Conservation (phyloP, 2,113 vertebrate genomes). For the Synodontis membranacea region DNA sequence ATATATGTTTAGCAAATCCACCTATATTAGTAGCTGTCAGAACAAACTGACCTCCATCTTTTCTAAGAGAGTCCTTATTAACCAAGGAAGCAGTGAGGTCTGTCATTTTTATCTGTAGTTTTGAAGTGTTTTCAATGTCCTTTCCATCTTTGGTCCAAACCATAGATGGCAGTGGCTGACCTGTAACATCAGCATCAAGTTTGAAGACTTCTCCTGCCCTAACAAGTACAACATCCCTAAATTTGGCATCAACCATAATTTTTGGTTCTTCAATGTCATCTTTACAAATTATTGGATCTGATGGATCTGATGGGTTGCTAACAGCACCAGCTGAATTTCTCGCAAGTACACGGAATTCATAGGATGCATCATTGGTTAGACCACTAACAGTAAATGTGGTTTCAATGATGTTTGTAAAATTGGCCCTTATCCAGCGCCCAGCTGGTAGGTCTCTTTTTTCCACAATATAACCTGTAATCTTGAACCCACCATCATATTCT, state of each 20-base stretch:
- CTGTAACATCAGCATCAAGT: constrained; percentile 92
- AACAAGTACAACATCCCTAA: constrained; percentile 84
- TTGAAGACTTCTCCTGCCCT: constrained; percentile 93
- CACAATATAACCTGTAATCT: constrained; percentile 94
- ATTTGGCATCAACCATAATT: constrained; percentile 93
- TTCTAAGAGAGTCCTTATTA: constrained; percentile 91
- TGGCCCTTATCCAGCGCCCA: constrained; percentile 94
- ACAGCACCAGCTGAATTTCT: constrained; percentile 92
- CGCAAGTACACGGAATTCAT: constrained; percentile 93
- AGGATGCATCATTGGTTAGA: constrained; percentile 88
- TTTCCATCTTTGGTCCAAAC: constrained; percentile 94
- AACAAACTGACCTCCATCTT: constrained; percentile 87
- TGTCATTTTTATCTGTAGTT: constrained; percentile 86
- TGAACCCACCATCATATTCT: constrained; percentile 96
- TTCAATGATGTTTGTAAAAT: constrained; percentile 96
- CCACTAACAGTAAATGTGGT: constrained; percentile 94
- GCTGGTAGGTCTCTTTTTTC: constrained; percentile 93
- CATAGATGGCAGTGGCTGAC: constrained; percentile 90
- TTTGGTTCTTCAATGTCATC: constrained; percentile 93
- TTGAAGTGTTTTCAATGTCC: constrained; percentile 88
- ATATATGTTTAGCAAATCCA: constrained; percentile 94
- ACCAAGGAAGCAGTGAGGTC: constrained; percentile 85
- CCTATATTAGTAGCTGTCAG: constrained; percentile 93
- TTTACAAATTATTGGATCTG: constrained; percentile 90
- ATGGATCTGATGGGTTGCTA: constrained; percentile 90